phyloP scores from a whole-genome alignment of 2,888 invertebrate species.

The Spisula subtruncata region DNA sequence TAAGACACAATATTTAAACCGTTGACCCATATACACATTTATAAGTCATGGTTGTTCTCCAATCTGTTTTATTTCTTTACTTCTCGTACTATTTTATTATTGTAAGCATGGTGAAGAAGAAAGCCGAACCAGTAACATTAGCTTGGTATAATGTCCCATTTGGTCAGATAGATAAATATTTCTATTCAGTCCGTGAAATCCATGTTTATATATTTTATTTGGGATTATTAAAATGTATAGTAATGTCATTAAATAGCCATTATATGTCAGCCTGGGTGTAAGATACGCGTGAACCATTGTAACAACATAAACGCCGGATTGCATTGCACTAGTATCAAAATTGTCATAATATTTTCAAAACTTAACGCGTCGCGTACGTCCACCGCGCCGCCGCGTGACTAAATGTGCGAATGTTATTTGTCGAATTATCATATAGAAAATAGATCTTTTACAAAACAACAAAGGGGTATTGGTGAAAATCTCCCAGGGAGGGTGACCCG shows the following conservation, averaged over 20 bases:
- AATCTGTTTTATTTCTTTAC: no score
- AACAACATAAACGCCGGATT: constrained; percentile 35
- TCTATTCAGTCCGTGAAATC: neutral
- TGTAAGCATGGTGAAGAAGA: no score
- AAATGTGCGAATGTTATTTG: constrained; percentile 36
- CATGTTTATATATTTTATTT: constrained; percentile 17
- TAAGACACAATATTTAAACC: neutral
- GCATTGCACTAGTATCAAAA: constrained; percentile 28
- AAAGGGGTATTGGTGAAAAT: constrained; percentile 13
- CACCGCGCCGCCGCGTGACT: neutral
- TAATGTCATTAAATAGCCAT: constrained; percentile 18
- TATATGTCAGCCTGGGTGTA: neutral
- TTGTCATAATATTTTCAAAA: constrained; percentile 41
- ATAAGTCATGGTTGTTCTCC: no score
- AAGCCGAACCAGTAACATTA: neutral
- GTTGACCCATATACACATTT: no score
- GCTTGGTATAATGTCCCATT: neutral
- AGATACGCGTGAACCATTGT: constrained; percentile 41
- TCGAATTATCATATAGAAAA: neutral
- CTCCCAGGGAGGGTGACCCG: neutral
- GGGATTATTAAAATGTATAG: neutral
- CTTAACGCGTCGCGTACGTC: constrained; percentile 28
- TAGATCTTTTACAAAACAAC: neutral
- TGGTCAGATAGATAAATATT: constrained; percentile 15
- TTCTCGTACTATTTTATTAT: no score